phyloP scores from a whole-genome alignment of 2,888 invertebrate species.

The Agrochola lota region DNA sequence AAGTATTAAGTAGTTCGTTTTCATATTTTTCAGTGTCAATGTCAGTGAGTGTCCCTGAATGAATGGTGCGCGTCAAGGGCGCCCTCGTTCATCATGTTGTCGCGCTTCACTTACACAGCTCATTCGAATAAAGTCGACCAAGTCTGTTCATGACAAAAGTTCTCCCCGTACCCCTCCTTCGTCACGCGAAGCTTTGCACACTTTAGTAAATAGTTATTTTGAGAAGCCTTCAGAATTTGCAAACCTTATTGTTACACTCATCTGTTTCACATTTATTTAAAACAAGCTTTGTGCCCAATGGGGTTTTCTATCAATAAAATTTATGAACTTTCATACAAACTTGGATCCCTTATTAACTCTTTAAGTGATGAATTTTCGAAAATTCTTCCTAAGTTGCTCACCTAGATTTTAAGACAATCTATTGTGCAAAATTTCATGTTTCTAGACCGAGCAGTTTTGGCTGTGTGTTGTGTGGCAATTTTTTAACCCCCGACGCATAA shows the following conservation, averaged over 20 bases:
- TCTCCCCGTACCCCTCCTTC: too few relatives aligned
- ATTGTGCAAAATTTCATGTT: too few relatives aligned
- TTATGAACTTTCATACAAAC: background rate
- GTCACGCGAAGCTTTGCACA: background rate
- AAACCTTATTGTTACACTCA: slow-evolving; percentile 3
- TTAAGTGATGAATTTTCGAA: too few relatives aligned
- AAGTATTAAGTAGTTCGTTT: background rate
- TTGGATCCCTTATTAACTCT: background rate
- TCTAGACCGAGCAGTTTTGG: too few relatives aligned
- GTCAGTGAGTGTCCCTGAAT: background rate
- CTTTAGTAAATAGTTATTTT: slow-evolving; percentile 22
- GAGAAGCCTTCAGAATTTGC: background rate
- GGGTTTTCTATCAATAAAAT: background rate
- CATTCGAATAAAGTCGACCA: slow-evolving; percentile 14
- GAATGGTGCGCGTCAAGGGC: background rate
- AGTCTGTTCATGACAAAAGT: slow-evolving; percentile 10
- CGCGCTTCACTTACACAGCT: slow-evolving; percentile 5
- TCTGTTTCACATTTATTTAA: background rate
- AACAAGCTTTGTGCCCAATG: background rate
- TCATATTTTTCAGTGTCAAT: background rate
- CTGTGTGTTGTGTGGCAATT: too few relatives aligned
- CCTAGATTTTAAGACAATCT: background rate
- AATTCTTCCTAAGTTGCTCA: background rate
- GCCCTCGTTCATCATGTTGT: background rate
- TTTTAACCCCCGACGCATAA: too few relatives aligned